Evolutionary conservation across 2,888 invertebrate species (phyloP), one percentile per base, ranked within the genome.

Genomic region (Petrophora chlorosata): DNA sequence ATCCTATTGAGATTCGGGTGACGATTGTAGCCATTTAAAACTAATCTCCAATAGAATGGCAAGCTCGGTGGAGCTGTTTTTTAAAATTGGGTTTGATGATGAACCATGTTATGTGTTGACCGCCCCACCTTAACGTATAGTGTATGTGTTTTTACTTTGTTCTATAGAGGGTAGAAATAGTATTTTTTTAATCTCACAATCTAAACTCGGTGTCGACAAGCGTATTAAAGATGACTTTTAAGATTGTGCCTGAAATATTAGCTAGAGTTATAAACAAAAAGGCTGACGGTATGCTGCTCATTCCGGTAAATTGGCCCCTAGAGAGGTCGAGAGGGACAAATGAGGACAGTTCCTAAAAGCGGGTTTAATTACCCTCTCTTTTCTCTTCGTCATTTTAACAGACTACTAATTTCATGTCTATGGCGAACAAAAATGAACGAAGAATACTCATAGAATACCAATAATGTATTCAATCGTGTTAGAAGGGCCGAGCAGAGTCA

Each of bases 301-400:
- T 70, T 68, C 63, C 50, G 48, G 46, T 55, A 67, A 73, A 73
- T 69, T 67, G 65, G 55, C 57, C 60, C 48, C 64, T 57, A 61
- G 63, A 56, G 55, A 65, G 63, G 65, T 51, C 58, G 61, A 51
- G 52, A 42, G 56, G 62, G 66, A 72, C 68, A 78, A 76, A 76
- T 67, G 67, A 74, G 70, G 61, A 64, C 70, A 61, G 58, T 69
- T 69, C 70, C 63, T 79, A 75, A 77, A 56, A 73, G 68, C 69
- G 70, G 57, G 67, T 76, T 75, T 79, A 79, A 80, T 80, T 79
- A 73, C 67, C 64, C 65, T 59, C 65, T 65, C 61, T 63, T 65
- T 65, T 55, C 61, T 66, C 63, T 58, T 50, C 61, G 67, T 66
- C 69, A 70, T 72, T 78, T 73, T 63, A 67, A 61, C 60, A 56